Evolutionary conservation across 2,113 vertebrate species (phyloP).

Genomic region (Todiramphus saurophagus): DNA sequence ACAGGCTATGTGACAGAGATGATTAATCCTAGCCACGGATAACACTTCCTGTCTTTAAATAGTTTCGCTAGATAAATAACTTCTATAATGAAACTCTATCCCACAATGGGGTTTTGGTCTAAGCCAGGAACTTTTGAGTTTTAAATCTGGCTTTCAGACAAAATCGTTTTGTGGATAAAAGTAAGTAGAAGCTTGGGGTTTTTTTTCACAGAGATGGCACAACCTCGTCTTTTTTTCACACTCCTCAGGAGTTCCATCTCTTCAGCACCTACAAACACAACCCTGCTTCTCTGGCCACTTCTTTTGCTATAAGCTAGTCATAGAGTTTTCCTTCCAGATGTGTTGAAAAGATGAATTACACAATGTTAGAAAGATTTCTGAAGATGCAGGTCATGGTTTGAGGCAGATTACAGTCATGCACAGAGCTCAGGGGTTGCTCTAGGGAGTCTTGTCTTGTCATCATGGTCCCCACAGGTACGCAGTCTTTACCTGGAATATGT

Average conservation of each 20-base stretch:
- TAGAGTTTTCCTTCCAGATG: not conserved
- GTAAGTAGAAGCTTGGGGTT: not conserved
- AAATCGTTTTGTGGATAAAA: not conserved
- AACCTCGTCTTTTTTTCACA: not conserved
- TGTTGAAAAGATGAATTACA: not conserved
- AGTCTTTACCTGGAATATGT: not conserved
- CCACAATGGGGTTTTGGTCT: constrained; percentile 9
- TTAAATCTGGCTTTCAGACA: constrained; percentile 33
- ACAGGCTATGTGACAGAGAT: constrained; percentile 41
- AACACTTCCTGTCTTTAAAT: constrained; percentile 60
- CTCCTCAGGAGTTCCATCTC: not conserved
- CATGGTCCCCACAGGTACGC: not conserved
- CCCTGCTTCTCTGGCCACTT: not conserved
- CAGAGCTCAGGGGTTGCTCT: not conserved
- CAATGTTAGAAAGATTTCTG: constrained; percentile 15
- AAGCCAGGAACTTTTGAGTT: constrained; percentile 22
- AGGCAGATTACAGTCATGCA: not conserved
- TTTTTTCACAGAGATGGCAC: not conserved
- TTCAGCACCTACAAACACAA: not conserved
- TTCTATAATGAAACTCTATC: constrained; percentile 33
- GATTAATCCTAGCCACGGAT: constrained; percentile 62
- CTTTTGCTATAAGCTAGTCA: not conserved
- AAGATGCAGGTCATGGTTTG: not conserved
- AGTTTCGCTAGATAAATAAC: constrained; percentile 55
- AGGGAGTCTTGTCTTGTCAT: not conserved